Evolutionary conservation across 2,888 invertebrate genomes (phyloP), one percentile per base, ranked within the genome.

Genomic region (Lasioglossum pauxillum): DNA sequence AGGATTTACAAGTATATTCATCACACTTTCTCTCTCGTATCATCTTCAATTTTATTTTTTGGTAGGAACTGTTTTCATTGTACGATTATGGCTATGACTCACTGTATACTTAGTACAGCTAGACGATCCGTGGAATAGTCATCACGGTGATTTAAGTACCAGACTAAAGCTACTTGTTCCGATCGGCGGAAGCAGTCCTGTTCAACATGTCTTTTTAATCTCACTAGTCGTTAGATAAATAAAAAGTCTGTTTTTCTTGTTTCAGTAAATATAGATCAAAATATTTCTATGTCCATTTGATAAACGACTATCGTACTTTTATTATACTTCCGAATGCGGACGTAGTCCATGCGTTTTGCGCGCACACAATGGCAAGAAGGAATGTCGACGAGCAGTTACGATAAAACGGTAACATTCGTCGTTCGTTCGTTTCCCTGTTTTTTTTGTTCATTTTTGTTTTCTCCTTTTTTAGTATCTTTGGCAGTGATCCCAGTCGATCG

Each of bases 401-500:
- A 83, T 76, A 85, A 88, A 83, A 80, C 75, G 8, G 82, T 78
- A 82, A 85, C 80, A 67, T 64, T 44, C 23, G 38, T 78, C 64
- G 35, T 78, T 80, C 19, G 57, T 80, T 83, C 75, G 71, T 69
- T 71, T 71, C 60, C 19, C 53, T 31, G 14, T 73, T 31, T 31
- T 69, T 76, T 53, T 23, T 69, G 23, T 69, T 69, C 67, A 38
- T 69, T 69, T 38, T 38, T 2, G 23, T n/a, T 57, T 10, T 57
- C 12, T 38, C 23, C 31, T 38, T 23, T 38, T 69, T 83, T 53
- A 49, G 44, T 88, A 86, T 92, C 91, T 93, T 93, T 93, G 93
- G 94, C 93, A 94, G 93, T 94, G 90, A 92, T 90, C 90, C 91
- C 90, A 90, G 89, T 91, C 90, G 91, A 92, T 89, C 85, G 76